Percentiles rank a stretch among this genome's conserved stretches.
These are phyloP conservation scores for Apeira syringaria DNA, from an alignment of 2,888 invertebrate genomes.

Conservation along the genomic window DNA sequence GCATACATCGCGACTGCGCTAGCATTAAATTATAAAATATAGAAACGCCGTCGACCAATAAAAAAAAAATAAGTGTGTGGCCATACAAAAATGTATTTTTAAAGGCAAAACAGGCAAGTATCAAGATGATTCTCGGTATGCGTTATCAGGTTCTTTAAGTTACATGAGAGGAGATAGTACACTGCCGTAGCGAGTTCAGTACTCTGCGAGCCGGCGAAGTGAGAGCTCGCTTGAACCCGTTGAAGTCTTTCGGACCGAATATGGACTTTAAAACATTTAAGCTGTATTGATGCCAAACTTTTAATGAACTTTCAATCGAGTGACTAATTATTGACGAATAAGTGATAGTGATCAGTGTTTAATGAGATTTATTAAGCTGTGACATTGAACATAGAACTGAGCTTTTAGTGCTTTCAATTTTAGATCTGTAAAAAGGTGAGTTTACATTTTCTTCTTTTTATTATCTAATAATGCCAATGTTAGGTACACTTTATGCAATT, in stretches of 20 bases:
- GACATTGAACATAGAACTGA: slow-evolving; percentile 14
- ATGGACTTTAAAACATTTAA: slow-evolving; percentile 17
- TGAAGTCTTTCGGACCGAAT: slow-evolving; percentile 48
- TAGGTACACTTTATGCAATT: slow-evolving; percentile 1
- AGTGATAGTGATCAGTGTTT: slow-evolving; percentile 26
- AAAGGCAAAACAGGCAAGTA: slow-evolving; percentile 40
- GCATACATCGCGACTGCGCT: slow-evolving; percentile 46
- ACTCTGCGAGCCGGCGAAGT: slow-evolving; percentile 47
- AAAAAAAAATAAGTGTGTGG: slow-evolving; percentile 41
- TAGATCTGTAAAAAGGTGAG: slow-evolving; percentile 19
- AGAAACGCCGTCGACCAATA: slow-evolving; percentile 35
- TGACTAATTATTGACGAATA: slow-evolving; percentile 10
- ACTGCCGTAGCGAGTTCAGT: slow-evolving; percentile 55
- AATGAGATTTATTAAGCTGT: slow-evolving; percentile 21
- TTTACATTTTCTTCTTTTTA: too few species aligned
- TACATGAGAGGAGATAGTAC: slow-evolving; percentile 67
- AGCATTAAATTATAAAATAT: slow-evolving; percentile 43
- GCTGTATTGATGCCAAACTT: slow-evolving; percentile 7
- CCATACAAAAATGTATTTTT: slow-evolving; percentile 35
- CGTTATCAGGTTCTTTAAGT: slow-evolving; percentile 71
- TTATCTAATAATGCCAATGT: too few species aligned
- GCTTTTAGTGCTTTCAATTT: slow-evolving; percentile 15
- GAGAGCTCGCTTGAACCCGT: slow-evolving; percentile 60
- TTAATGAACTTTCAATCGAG: slow-evolving; percentile 4
- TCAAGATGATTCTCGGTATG: slow-evolving; percentile 57